These are phyloP conservation scores for Mesembrinibis cayennensis DNA, from an alignment of 2,113 vertebrate genomes.

Conservation along the genomic window DNA sequence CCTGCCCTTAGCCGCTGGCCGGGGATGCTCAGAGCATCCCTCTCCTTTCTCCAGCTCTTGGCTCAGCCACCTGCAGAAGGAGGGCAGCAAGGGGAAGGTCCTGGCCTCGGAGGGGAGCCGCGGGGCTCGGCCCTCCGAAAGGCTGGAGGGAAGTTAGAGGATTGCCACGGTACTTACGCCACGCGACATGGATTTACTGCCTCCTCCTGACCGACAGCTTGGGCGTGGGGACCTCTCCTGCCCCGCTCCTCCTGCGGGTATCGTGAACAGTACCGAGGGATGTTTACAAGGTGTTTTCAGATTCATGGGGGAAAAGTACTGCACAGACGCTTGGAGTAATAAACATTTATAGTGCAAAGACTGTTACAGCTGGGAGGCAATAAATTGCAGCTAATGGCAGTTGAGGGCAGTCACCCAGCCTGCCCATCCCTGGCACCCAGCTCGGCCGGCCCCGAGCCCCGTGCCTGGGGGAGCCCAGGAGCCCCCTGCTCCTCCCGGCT, in stretches of 20 bases:
- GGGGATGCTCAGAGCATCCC: not conserved
- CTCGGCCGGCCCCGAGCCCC: not conserved
- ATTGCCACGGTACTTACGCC: rapidly evolving
- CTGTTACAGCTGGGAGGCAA: not conserved
- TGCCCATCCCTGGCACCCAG: not conserved
- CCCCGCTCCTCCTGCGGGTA: rapidly evolving
- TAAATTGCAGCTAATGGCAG: not conserved
- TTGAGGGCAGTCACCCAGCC: not conserved
- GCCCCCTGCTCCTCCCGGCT: not conserved
- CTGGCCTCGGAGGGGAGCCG: rapidly evolving
- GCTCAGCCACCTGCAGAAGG: not conserved
- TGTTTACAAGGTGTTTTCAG: not conserved
- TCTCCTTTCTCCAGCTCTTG: not conserved
- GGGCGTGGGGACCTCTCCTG: not conserved
- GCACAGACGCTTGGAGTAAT: rapidly evolving
- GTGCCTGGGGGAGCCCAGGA: not conserved
- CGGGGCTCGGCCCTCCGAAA: rapidly evolving
- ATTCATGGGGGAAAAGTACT: rapidly evolving
- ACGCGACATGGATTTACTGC: rapidly evolving
- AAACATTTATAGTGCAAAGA: not conserved
- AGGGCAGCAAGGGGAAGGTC: not conserved
- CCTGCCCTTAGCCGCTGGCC: not conserved
- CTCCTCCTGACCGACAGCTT: not conserved
- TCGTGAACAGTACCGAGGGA: rapidly evolving
- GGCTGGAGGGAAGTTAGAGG: not conserved